Evolutionary conservation across 2,113 vertebrate species (phyloP), one percentile per base, ranked within the genome.

Genomic region (Climacteris rufus): DNA sequence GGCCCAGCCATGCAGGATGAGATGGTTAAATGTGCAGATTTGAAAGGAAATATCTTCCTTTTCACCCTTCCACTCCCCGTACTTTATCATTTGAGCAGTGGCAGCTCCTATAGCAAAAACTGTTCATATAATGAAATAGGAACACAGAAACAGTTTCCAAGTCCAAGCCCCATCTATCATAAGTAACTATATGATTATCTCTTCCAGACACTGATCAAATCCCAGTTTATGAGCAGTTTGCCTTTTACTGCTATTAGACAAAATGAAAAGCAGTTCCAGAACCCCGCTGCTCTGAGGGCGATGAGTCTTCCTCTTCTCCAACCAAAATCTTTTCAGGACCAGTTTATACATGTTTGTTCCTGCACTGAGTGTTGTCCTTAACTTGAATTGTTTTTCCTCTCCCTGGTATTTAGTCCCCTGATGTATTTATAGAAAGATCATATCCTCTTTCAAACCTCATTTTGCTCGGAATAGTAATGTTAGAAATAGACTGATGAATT

Each of bases 361-460:
- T 42, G 69, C 31, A 33, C 81, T 6, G 44, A 90, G 65, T 10
- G 74, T 37, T 37, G 40, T 61, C 89, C 89, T 82, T 54, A 68
- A 78, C 89, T 75, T 84, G 91, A 92, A 94, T 94, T 96, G 91
- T 90, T 94, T 88, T 84, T 79, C 87, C 83, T 91, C 69, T 93
- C 94, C 93, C 86, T 77, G 90, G 68, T 70, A 84, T 94, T 90
- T 77, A 64, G 82, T 86, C 75, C 76, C 76, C 86, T 82, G 94
- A 66, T 92, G 76, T 96, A 95, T 96, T 95, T 95, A 94, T 91
- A 94, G 96, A 91, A 87, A 84, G 83, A 92, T 93, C 91, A 44
- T 84, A 78, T 95, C 93, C 95, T 92, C 94, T 92, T 91, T 95
- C 95, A 44, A 93, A 60, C 91, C 91, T 89, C 80, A 79, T 95